Conservation (phyloP, 2,888 invertebrate species). For the Suillia variegata region DNA sequence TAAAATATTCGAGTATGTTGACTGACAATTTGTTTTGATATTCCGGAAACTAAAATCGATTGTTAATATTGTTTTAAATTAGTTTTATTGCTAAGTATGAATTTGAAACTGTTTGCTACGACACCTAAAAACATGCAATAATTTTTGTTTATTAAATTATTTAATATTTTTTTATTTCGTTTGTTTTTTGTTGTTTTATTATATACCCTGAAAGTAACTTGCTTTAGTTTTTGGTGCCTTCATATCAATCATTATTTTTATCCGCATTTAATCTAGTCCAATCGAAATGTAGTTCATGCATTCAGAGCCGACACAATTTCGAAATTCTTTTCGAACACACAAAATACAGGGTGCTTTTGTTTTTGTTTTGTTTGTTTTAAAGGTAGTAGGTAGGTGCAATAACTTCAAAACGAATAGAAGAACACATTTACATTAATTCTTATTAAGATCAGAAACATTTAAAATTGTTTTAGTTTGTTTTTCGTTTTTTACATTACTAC, state of each 20-base stretch:
- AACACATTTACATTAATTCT: no score
- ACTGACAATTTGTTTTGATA: no score
- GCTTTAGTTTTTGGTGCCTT: neutral
- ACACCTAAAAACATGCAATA: neutral
- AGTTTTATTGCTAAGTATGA: neutral
- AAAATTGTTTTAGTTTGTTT: no score
- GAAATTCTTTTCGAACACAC: neutral
- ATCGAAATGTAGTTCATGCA: neutral
- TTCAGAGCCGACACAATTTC: neutral
- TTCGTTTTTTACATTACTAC: no score
- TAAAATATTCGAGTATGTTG: no score
- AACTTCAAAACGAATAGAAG: no score
- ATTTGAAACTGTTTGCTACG: neutral
- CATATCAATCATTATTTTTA: no score
- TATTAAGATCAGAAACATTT: no score
- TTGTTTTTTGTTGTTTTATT: neutral
- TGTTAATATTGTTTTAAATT: neutral
- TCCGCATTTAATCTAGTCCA: neutral
- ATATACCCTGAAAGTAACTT: conserved; percentile 2
- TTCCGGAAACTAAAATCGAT: no score
- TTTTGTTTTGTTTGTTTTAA: no score
- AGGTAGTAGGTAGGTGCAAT: neutral
- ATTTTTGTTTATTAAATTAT: neutral
- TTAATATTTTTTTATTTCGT: neutral
- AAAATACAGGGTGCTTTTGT: neutral